Conservation (phyloP, 2,797 vertebrate genomes). For the Sebastes reedi region DNA sequence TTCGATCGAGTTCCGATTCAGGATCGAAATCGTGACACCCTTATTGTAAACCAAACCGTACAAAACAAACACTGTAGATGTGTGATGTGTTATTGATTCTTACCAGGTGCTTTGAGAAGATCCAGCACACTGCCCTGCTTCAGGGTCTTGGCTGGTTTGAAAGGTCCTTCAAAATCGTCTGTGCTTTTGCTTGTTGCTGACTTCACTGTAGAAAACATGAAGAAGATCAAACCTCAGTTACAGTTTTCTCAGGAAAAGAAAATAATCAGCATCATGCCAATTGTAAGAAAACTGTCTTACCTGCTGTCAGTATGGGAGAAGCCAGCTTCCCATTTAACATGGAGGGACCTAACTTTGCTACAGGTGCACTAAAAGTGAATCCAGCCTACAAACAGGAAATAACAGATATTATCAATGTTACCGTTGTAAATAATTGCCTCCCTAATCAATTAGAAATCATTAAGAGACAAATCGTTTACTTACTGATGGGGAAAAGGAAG, state of each 20-base stretch:
- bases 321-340: slow-evolving; percentile 81
- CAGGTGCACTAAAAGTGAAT: slow-evolving; percentile 96
- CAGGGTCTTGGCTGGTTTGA: slow-evolving; percentile 89
- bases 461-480: slow-evolving; percentile 61
- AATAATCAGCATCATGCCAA: neutral
- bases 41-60: neutral
- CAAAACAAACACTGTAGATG: neutral
- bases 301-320: slow-evolving; percentile 71
- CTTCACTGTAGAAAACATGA: slow-evolving; percentile 63
- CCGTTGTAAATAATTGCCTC: neutral
- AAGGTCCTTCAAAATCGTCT: slow-evolving; percentile 86
- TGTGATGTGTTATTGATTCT: slow-evolving; percentile 47
- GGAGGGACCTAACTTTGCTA: slow-evolving; percentile 85
- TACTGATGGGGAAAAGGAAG: slow-evolving; percentile 89
- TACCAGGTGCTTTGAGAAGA: slow-evolving; percentile 91
- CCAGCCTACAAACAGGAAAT: slow-evolving; percentile 80
- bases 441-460: neutral
- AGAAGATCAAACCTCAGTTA: neutral
- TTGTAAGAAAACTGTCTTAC: slow-evolving; percentile 65
- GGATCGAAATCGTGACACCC: too few species aligned
- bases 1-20: too few species aligned
- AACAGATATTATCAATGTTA: neutral
- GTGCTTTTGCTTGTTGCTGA: slow-evolving; percentile 76
- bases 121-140: slow-evolving; percentile 97
- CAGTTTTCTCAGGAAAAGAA: neutral